Percentiles rank a stretch among this genome's conserved stretches.
phyloP scores from a whole-genome alignment of 1,140 invertebrate genomes.

The Acyrthosiphon pisum region DNA sequence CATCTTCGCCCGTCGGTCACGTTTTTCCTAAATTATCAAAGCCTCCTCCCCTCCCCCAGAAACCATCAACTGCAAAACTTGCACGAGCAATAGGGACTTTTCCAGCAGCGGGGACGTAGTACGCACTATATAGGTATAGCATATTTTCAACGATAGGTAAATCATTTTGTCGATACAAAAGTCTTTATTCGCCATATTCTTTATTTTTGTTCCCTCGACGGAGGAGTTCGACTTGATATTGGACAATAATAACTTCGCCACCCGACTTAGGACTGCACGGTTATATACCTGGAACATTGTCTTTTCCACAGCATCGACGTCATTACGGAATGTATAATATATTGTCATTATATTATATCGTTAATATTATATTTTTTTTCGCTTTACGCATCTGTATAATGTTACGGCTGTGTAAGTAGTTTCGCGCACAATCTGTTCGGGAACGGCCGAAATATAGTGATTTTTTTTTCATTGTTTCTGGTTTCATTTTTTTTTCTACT shows the following conservation, averaged over 20 bases:
- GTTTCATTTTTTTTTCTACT: not conserved
- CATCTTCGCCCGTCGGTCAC: not conserved
- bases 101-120: not conserved
- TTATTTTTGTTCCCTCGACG: not conserved
- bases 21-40: not conserved
- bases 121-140: too few relatives aligned
- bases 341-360: not conserved
- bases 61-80: not conserved
- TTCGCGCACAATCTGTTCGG: not conserved
- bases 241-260: not conserved
- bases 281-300: not conserved
- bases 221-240: not conserved
- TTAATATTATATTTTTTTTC: not conserved
- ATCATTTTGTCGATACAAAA: not conserved
- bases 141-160: not conserved
- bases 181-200: not conserved
- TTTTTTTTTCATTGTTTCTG: slow-evolving; percentile 13
- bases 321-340: not conserved
- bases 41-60: too few relatives aligned
- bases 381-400: not conserved
- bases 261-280: not conserved
- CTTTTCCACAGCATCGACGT: not conserved
- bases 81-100: not conserved
- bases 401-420: not conserved
- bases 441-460: not conserved